phyloP scores from a whole-genome alignment of 2,113 vertebrate genomes.

The Dipodomys spectabilis region DNA sequence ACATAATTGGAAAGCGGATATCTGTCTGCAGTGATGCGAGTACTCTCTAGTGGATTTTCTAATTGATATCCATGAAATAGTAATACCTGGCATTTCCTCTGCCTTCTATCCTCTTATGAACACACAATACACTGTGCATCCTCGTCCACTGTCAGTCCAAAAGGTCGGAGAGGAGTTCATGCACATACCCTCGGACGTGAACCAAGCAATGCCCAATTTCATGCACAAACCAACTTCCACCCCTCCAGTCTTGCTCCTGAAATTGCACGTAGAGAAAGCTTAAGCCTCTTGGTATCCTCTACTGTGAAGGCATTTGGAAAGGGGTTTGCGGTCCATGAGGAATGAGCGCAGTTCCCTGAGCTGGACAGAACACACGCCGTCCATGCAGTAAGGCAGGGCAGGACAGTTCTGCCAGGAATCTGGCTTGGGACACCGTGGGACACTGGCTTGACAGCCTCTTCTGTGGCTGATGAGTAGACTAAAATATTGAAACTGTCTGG shows the following conservation, averaged over 20 bases:
- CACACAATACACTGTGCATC: neutral
- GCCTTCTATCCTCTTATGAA: neutral
- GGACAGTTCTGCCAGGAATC: rapidly evolving
- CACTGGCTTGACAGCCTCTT: neutral
- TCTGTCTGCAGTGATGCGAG: neutral
- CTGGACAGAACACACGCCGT: rapidly evolving
- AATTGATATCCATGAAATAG: too few relatives aligned
- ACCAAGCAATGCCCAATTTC: rapidly evolving
- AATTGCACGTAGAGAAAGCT: neutral
- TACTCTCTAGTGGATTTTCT: neutral
- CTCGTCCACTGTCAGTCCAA: rapidly evolving
- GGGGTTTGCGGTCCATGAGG: neutral
- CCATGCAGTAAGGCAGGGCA: neutral
- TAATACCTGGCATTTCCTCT: neutral
- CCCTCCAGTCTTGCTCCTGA: neutral
- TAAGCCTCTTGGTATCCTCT: neutral
- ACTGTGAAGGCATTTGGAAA: neutral
- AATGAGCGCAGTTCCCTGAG: neutral
- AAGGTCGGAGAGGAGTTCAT: rapidly evolving
- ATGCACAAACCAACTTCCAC: neutral
- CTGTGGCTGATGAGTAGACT: neutral
- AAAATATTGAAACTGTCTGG: too few relatives aligned
- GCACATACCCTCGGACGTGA: neutral
- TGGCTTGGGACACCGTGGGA: too few relatives aligned
- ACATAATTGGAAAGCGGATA: neutral